Evolutionary conservation across 2,888 invertebrate species (phyloP).

Genomic region (Eupsilia transversa): DNA sequence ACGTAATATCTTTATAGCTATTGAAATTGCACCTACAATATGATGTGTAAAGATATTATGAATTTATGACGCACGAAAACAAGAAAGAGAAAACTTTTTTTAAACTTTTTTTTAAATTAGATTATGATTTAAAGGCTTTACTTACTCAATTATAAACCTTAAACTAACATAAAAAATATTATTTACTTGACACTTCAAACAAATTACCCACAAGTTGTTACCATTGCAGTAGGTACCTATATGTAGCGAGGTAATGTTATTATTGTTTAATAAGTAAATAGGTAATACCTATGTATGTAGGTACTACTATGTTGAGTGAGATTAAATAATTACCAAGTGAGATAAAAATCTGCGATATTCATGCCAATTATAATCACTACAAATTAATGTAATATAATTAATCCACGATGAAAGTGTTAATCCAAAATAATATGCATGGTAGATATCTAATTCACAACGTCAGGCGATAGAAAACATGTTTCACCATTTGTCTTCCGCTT

Average conservation of each 20-base stretch:
- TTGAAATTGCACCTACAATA: not conserved
- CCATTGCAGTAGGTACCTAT: not conserved
- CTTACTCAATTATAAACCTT: no score
- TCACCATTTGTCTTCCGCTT: conserved; percentile 24
- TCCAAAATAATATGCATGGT: conserved; percentile 17
- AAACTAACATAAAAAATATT: no score
- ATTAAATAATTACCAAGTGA: not conserved
- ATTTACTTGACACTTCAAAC: not conserved
- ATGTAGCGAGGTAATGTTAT: not conserved
- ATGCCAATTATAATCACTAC: not conserved
- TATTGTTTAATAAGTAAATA: conserved; percentile 6
- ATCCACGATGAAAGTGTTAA: conserved; percentile 9
- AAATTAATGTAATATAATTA: conserved; percentile 5
- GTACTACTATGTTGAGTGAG: not conserved
- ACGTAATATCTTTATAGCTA: not conserved
- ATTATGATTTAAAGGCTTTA: no score
- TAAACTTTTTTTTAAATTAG: no score
- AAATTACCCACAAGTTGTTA: not conserved
- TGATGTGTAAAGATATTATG: conserved; percentile 2
- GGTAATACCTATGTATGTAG: not conserved
- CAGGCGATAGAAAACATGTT: conserved; percentile 51
- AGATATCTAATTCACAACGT: conserved; percentile 17
- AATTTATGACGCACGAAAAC: conserved; percentile 32
- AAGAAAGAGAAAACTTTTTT: conserved; percentile 20
- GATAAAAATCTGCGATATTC: not conserved